phyloP scores from a whole-genome alignment of 2,797 vertebrate species.

The Sebastes trivittatus region DNA sequence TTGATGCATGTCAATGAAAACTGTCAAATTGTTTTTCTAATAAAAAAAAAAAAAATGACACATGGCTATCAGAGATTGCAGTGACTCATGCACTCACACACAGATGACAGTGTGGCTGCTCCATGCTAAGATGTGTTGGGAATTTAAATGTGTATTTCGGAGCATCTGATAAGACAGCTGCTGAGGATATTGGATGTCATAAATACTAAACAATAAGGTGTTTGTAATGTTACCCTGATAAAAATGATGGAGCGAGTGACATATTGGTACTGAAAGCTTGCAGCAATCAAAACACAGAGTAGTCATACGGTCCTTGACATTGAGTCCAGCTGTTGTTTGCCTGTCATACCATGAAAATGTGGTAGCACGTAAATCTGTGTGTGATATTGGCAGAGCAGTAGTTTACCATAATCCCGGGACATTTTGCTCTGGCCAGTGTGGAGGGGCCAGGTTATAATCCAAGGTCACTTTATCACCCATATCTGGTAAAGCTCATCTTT shows the following conservation, averaged over 20 bases:
- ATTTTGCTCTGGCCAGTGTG: conserved; percentile 40
- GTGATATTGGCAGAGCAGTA: conserved; percentile 42
- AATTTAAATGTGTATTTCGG: conserved; percentile 18
- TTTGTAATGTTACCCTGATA: conserved; percentile 6
- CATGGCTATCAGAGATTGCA: not conserved
- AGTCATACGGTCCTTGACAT: not conserved
- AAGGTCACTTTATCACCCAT: conserved; percentile 55
- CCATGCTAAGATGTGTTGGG: not conserved
- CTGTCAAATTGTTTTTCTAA: not conserved
- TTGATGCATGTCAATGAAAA: not conserved
- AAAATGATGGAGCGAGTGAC: not conserved
- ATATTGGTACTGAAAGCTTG: not conserved
- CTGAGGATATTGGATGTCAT: conserved; percentile 13
- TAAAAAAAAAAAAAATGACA: not conserved
- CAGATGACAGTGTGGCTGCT: not conserved
- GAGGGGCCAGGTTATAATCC: conserved; percentile 58
- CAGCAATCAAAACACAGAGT: not conserved
- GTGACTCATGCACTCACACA: conserved; percentile 16
- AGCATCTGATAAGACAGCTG: conserved; percentile 37
- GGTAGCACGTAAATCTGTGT: conserved; percentile 55
- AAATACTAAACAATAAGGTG: conserved; percentile 23
- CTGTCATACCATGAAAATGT: conserved; percentile 20
- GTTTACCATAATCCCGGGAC: conserved; percentile 67
- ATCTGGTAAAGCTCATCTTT: not conserved
- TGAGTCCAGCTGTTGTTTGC: conserved; percentile 14